Conservation (phyloP, 2,113 vertebrate species). For the Macaca fascicularis region DNA sequence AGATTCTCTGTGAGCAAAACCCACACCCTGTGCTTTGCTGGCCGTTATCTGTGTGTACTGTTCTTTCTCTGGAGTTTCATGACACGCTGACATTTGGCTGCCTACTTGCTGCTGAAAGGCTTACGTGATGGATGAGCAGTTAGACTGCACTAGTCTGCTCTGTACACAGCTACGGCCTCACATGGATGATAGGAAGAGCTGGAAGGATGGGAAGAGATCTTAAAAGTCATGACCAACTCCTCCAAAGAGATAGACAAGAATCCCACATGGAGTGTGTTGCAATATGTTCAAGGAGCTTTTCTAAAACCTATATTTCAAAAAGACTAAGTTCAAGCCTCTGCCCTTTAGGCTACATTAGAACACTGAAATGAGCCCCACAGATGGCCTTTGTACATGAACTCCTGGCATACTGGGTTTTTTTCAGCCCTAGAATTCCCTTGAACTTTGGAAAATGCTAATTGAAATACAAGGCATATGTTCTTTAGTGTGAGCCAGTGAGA, state of each 20-base stretch:
- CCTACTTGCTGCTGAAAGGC: neutral
- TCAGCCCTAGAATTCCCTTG: conserved; percentile 3
- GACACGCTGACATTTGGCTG: neutral
- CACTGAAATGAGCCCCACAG: neutral
- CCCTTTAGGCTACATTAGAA: neutral
- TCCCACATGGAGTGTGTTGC: neutral
- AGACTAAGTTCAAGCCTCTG: neutral
- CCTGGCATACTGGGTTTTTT: neutral
- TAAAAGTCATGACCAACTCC: neutral
- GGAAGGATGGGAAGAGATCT: neutral
- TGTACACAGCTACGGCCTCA: neutral
- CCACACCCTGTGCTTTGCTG: neutral
- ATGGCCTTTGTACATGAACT: neutral
- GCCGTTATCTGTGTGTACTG: neutral
- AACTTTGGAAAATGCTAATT: conserved; percentile 43
- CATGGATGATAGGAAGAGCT: accelerated
- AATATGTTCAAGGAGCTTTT: neutral
- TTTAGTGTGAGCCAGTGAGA: conserved; percentile 30
- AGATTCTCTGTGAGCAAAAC: neutral
- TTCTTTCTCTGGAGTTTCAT: neutral
- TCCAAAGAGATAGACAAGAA: neutral
- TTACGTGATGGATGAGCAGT: neutral
- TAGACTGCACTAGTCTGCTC: neutral
- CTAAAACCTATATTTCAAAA: conserved; percentile 25
- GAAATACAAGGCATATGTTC: conserved; percentile 46